These are phyloP conservation scores for Stichodactyla helianthus DNA, from an alignment of 64 coral and sea anemone genomes.

Conservation along the genomic window DNA sequence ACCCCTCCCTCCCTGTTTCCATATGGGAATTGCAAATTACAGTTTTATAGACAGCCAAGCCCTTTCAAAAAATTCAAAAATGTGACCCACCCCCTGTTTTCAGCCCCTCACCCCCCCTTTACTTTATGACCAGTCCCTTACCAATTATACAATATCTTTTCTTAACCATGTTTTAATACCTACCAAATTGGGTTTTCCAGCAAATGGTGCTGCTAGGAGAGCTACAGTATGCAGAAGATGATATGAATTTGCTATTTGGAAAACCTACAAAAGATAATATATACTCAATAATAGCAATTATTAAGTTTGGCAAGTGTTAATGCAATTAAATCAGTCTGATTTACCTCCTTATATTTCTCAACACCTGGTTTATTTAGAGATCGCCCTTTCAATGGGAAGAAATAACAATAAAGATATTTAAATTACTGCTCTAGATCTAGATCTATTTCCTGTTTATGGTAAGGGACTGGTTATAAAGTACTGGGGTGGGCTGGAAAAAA, in stretches of 20 bases:
- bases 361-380: slow-evolving; percentile 46
- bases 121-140: too few relatives aligned
- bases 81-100: too few relatives aligned
- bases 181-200: slow-evolving; percentile 74
- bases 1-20: too few relatives aligned
- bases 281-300: neutral
- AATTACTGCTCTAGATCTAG: neutral
- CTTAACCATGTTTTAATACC: neutral
- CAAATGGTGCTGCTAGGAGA: slow-evolving; percentile 61
- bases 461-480: too few relatives aligned
- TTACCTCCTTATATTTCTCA: slow-evolving; percentile 71
- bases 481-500: too few relatives aligned
- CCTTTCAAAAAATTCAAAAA: too few relatives aligned
- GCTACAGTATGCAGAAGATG: slow-evolving; percentile 66
- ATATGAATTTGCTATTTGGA: slow-evolving; percentile 57
- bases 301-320: too few relatives aligned
- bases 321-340: neutral
- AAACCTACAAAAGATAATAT: slow-evolving; percentile 21
- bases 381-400: slow-evolving; percentile 13
- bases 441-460: too few relatives aligned
- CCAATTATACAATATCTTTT: too few relatives aligned
- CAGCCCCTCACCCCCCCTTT: too few relatives aligned
- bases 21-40: too few relatives aligned
- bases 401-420: neutral
- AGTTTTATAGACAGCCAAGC: too few relatives aligned